Conservation (phyloP, 2,797 vertebrate species). For the Propithecus perrieri region DNA sequence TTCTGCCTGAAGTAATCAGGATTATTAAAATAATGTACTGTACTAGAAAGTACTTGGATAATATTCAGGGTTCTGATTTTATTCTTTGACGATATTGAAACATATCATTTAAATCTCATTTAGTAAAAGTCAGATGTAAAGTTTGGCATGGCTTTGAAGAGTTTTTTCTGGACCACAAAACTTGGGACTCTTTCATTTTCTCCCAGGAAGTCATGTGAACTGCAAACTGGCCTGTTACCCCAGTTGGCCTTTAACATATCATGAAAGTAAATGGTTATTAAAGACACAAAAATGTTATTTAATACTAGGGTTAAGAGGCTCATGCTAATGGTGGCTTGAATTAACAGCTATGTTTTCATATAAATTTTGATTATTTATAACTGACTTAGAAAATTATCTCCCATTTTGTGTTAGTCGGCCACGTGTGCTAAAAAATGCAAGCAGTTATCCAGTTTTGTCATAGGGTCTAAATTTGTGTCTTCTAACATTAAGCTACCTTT, state of each 20-base stretch:
- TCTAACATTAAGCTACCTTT: neutral
- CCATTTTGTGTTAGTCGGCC: neutral
- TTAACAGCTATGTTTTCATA: neutral
- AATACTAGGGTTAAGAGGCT: neutral
- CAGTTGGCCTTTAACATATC: neutral
- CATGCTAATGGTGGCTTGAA: neutral
- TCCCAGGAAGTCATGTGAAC: neutral
- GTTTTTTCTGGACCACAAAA: neutral
- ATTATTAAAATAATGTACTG: neutral
- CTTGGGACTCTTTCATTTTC: neutral
- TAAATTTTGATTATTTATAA: constrained; percentile 1
- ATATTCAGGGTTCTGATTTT: neutral
- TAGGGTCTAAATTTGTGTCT: constrained; percentile 24
- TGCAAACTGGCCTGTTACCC: rapidly evolving
- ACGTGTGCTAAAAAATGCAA: neutral
- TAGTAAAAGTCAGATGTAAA: neutral
- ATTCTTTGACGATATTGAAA: neutral
- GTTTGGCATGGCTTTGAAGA: neutral
- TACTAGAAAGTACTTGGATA: neutral
- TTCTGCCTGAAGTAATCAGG: neutral
- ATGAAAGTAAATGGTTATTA: neutral
- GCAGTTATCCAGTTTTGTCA: neutral
- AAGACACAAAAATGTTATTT: neutral
- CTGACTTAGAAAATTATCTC: neutral
- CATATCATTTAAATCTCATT: neutral